Percentiles rank a stretch among this genome's conserved stretches.
These are phyloP conservation scores for Geopemphigus sp. DNA, from an alignment of 1,140 invertebrate genomes.

Conservation along the genomic window DNA sequence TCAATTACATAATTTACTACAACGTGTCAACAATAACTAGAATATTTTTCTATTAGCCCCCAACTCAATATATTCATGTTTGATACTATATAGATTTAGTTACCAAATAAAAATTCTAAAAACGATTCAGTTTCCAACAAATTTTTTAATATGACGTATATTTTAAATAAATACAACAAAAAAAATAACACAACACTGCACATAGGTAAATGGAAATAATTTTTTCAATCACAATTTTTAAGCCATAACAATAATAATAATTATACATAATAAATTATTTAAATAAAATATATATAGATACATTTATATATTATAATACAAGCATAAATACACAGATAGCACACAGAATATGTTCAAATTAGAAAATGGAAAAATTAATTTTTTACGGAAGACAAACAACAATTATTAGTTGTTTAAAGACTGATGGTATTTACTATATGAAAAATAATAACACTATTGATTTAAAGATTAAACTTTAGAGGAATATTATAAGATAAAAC, in stretches of 20 bases:
- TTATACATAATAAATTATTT: conserved; percentile 16
- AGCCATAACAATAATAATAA: conserved; percentile 45
- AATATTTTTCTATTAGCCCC: too few species aligned
- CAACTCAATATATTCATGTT: too few species aligned
- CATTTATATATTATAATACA: conserved; percentile 24
- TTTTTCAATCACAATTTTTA: conserved; percentile 43
- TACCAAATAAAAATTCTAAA: background rate
- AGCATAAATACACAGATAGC: background rate
- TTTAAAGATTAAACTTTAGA: too few species aligned
- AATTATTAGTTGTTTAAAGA: background rate
- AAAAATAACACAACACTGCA: conserved; percentile 22
- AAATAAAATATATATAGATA: conserved; percentile 1
- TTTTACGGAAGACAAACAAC: conserved; percentile 45
- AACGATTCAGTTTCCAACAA: background rate
- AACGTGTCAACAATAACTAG: too few species aligned
- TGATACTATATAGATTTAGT: background rate
- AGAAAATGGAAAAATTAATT: conserved; percentile 9
- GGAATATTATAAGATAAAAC: background rate
- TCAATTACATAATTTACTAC: too few species aligned
- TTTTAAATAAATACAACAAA: background rate
- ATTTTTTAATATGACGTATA: background rate
- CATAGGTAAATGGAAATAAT: conserved; percentile 34
- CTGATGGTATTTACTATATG: too few species aligned
- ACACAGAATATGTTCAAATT: background rate
- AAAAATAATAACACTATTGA: background rate